phyloP scores from a whole-genome alignment of 2,113 vertebrate genomes.

The Numenius arquata region DNA sequence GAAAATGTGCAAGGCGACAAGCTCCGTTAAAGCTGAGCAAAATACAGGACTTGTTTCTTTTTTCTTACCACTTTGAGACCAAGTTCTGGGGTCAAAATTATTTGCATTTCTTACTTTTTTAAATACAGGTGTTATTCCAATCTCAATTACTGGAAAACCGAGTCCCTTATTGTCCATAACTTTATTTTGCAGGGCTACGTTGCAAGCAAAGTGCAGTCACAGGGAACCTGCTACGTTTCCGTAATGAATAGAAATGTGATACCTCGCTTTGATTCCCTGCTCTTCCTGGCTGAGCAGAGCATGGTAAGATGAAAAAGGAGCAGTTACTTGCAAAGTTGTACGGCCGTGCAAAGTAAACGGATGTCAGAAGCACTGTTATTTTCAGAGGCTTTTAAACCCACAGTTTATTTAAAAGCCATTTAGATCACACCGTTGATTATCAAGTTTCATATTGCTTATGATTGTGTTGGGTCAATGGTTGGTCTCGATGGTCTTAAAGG shows the following conservation, averaged over 20 bases:
- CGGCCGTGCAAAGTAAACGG: neutral
- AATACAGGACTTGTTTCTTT: neutral
- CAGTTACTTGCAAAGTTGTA: neutral
- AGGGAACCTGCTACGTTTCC: slow-evolving; percentile 60
- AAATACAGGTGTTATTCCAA: rapidly evolving
- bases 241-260: neutral
- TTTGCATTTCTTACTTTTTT: neutral
- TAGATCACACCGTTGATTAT: neutral
- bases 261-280: neutral
- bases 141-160: neutral
- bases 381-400: neutral
- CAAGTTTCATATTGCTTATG: neutral
- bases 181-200: slow-evolving; percentile 59
- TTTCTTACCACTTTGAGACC: neutral
- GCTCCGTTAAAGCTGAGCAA: neutral
- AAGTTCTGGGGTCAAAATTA: neutral
- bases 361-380: neutral
- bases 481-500: neutral
- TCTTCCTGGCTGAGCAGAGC: neutral
- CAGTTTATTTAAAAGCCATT: neutral
- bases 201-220: slow-evolving; percentile 34
- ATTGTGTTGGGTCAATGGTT: neutral
- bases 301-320: neutral
- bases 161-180: neutral
- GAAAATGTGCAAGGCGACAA: rapidly evolving